Base-by-base conservation (phyloP, 92 coral and sea anemone genomes). In the Blastomussa wellsi region DNA sequence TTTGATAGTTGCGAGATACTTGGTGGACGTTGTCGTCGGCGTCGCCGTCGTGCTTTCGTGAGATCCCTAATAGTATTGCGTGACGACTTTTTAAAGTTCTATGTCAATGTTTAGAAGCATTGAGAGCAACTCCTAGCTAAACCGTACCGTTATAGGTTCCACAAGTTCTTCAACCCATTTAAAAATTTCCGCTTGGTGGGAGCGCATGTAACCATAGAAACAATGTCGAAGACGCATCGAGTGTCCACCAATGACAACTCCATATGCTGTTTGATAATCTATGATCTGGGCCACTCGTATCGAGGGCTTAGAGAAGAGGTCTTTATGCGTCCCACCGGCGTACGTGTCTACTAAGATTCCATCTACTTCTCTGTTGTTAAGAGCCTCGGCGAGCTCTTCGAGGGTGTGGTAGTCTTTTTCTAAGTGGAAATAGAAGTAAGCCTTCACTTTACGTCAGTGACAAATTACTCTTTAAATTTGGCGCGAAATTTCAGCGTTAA, bases 231-330 rank as follows among this genome's bases (percentile, higher is more conserved):
- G 72, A 31, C 90, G 91, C 59, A 88, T 91, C 15, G 94, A 88
- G 78, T 88, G 76, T 39, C 94, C 90, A 2, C 90, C 88, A 42
- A 90, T 85, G 8, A 91, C 94, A 7, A 91, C 85, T 33, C 94
- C 94, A 65, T 91, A 91, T 1, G 94, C 94, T 65, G 89, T 79
- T 84, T 91, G 82, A 72, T 91, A 72, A 32, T 91, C 92, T 36
- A 91, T 37, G 31, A 88, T 88, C 70, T 66, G 74, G 41, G 91
- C 90, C 33, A 91, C 85, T 69, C 86, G 39, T 12, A 91, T 60
- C 20, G 82, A 72, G 35, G 92, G 90, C 53, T 74, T 77, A 32
- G 87, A 48, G 76, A 91, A 91, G 35, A 91, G 86, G 71, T 91
- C 90, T n/a, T 39, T 72, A 1, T 83, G 71, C 26, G 86, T 82